Percentiles rank a stretch among this genome's conserved stretches.
These are phyloP conservation scores for Neuroterus valhalla DNA, from an alignment of 1,140 invertebrate species.

Conservation along the genomic window DNA sequence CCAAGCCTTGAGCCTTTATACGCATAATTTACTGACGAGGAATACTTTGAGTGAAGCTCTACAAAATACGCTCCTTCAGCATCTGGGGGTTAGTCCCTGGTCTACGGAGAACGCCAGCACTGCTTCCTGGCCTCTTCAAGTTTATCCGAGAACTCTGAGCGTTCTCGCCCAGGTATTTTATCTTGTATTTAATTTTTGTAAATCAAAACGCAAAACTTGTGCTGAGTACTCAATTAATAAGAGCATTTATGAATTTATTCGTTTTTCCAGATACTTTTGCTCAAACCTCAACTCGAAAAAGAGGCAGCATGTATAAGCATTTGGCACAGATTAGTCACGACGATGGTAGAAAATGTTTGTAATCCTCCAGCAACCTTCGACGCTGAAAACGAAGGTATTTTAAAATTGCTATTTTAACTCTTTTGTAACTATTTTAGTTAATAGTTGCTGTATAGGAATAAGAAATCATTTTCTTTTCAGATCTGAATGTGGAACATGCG, in stretches of 20 bases:
- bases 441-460: neutral
- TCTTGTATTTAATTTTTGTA: slow-evolving; percentile 20
- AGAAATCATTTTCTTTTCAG: slow-evolving; percentile 69
- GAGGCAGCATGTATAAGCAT: slow-evolving; percentile 92
- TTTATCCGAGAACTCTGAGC: slow-evolving; percentile 90
- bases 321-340: slow-evolving; percentile 91
- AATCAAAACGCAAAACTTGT: neutral
- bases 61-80: slow-evolving; percentile 83
- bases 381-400: slow-evolving; percentile 81
- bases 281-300: slow-evolving; percentile 89
- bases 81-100: slow-evolving; percentile 86
- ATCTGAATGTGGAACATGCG: slow-evolving; percentile 96
- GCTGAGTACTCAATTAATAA: slow-evolving; percentile 38
- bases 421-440: slow-evolving; percentile 1
- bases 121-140: slow-evolving; percentile 86
- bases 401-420: slow-evolving; percentile 33
- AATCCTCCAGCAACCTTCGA: slow-evolving; percentile 74
- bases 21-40: slow-evolving; percentile 88
- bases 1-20: slow-evolving; percentile 85
- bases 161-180: slow-evolving; percentile 82
- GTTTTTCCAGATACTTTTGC: slow-evolving; percentile 80
- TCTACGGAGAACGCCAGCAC: slow-evolving; percentile 73
- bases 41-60: slow-evolving; percentile 81
- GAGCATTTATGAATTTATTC: slow-evolving; percentile 54
- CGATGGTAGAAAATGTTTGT: slow-evolving; percentile 88